A percentile compares a stretch with the other conserved stretches of the same genome.
These are phyloP conservation scores for Agapornis roseicollis DNA, from an alignment of 2,113 vertebrate genomes.

Conservation along the genomic window DNA sequence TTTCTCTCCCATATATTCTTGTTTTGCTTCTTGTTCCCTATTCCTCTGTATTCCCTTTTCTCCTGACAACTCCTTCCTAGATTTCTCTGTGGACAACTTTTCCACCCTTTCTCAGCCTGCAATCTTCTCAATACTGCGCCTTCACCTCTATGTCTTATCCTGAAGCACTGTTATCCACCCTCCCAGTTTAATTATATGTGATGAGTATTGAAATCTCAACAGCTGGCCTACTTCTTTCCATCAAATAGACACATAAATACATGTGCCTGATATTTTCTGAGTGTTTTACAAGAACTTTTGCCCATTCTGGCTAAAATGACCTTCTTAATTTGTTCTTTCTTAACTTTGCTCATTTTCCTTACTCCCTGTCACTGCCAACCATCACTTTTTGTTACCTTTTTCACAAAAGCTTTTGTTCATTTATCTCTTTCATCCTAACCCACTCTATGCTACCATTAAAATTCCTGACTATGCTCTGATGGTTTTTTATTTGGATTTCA, in stretches of 20 bases:
- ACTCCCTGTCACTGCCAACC: neutral
- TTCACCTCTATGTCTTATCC: neutral
- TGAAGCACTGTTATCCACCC: neutral
- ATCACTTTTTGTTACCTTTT: neutral
- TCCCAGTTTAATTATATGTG: neutral
- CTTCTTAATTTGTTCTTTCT: neutral
- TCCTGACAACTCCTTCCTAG: neutral
- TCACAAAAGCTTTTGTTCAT: neutral
- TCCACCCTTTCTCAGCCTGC: neutral
- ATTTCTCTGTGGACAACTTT: neutral
- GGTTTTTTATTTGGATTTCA: neutral
- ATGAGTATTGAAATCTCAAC: neutral
- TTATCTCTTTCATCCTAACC: neutral
- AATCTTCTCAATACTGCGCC: neutral
- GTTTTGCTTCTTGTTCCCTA: neutral
- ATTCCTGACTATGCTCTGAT: neutral
- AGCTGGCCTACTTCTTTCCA: neutral
- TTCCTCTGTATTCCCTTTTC: neutral
- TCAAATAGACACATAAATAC: accelerated
- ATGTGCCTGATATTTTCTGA: neutral
- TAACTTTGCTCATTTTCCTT: neutral
- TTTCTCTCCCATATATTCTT: neutral
- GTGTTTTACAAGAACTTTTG: neutral
- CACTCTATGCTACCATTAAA: neutral
- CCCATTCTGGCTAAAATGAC: neutral